Base-by-base conservation (phyloP, 2,888 invertebrate species). In the Parascotia fuliginaria region DNA sequence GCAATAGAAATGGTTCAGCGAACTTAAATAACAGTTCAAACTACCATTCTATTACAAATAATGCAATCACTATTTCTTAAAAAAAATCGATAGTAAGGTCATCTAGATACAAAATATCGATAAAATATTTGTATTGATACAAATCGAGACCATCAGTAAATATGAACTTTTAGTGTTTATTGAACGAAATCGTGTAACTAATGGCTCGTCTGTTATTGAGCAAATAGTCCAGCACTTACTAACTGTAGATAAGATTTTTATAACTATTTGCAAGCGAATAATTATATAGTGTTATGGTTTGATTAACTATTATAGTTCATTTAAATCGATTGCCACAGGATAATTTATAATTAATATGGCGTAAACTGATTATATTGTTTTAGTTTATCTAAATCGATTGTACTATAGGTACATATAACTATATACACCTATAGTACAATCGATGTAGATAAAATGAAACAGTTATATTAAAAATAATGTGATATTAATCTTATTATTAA, bases 111-210 rank as follows among this genome's bases (percentile, higher is more conserved):
- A 52, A 33, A 41, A 54, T 44, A 37, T 38, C 47, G 65, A 59
- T 61, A 54, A 42, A 42, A 43, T 57, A 19, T 12, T 60, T 48
- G 27, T 53, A 42, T 34, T 40, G 48, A 41, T 43, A 29, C 2
- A 46, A 46, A 46, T 57, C 11, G 36, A 60, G 43, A 58, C 31
- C 29, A 44, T 43, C 15, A 29, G 36, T 40, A 28, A 36, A 56
- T 41, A 47, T 57, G 40, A 56, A 57, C 32, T 48, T 52, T 45
- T 45, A 11, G 24, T 63, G 43, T 54, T 50, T 42, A 56, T 39
- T 52, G 27, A 29, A 52, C 52, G 11, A 42, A 51, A 41, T 60
- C 65, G 61, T 60, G 62, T 48, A 14, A 22, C 38, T 51, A 60
- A 62, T 52, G 32, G 39, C 29, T 3, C 24, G 29, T 12, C 32